Conservation (phyloP, 2,113 vertebrate species). For the Ariopsis seemanni region DNA sequence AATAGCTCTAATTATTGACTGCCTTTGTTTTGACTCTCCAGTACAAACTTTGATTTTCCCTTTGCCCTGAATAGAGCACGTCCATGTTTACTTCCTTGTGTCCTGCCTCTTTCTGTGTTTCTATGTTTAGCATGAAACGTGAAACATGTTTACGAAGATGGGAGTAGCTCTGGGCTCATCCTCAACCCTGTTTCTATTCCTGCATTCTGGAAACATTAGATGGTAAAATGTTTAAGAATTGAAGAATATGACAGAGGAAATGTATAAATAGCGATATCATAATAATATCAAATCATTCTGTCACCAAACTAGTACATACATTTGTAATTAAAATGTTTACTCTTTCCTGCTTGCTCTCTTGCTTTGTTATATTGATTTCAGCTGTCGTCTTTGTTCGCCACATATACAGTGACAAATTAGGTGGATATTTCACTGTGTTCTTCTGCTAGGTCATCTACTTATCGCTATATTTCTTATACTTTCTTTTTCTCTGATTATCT, state of each 20-base stretch:
- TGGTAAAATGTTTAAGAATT: not conserved
- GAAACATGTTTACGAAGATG: slow-evolving; percentile 6
- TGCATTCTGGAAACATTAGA: not conserved
- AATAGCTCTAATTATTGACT: not conserved
- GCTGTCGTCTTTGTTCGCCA: not conserved
- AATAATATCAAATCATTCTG: not conserved
- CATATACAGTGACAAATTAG: not conserved
- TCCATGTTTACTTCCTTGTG: not conserved
- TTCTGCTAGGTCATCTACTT: not conserved
- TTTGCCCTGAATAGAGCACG: not conserved
- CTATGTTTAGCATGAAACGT: slow-evolving; percentile 28
- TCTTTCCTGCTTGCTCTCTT: not conserved
- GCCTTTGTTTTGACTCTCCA: not conserved
- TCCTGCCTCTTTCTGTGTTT: not conserved
- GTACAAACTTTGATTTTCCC: not conserved
- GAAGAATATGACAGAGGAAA: slow-evolving; percentile 11
- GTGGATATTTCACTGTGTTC: not conserved
- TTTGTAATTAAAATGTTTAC: not conserved
- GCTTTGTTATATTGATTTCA: not conserved
- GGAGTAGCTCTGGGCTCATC: not conserved
- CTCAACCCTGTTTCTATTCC: not conserved
- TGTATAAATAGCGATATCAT: not conserved
- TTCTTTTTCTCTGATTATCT: not conserved
- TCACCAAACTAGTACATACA: not conserved
- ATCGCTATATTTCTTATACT: not conserved